Evolutionary conservation across 1,140 invertebrate genomes (phyloP).

Genomic region (Drosophila paulistorum): DNA sequence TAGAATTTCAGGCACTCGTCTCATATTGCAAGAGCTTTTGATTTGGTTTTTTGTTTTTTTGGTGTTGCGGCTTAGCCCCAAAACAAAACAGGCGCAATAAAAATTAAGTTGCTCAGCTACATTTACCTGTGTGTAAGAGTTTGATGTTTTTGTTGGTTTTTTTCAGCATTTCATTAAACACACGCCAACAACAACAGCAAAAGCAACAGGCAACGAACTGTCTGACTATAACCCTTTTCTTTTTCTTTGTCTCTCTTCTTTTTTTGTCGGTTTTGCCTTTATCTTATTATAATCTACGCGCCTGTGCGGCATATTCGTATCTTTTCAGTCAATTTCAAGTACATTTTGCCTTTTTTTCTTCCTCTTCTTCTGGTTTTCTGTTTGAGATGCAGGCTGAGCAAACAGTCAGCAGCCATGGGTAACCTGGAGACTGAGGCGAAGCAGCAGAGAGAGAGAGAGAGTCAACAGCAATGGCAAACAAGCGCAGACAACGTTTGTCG

Average conservation of each 20-base stretch:
- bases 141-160: constrained; percentile 19
- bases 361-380: constrained; percentile 33
- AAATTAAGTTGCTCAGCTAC: constrained; percentile 44
- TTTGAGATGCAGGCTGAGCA: constrained; percentile 52
- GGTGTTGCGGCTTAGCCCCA: constrained; percentile 31
- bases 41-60: constrained; percentile 13
- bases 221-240: constrained; percentile 48
- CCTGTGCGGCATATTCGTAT: constrained; percentile 76
- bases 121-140: too few species aligned
- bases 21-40: constrained; percentile 46
- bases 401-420: constrained; percentile 53
- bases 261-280: constrained; percentile 51
- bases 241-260: background rate
- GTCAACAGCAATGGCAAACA: constrained; percentile 55
- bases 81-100: constrained; percentile 40
- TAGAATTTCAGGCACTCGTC: constrained; percentile 22
- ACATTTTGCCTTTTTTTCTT: constrained; percentile 55
- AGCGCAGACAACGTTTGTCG: constrained; percentile 78
- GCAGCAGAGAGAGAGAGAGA: constrained; percentile 34
- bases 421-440: constrained; percentile 13
- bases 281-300: constrained; percentile 77
- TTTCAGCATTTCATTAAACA: constrained; percentile 45
- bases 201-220: constrained; percentile 27
- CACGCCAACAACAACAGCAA: constrained; percentile 31
- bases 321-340: constrained; percentile 78